Base-by-base conservation (phyloP, 1,140 invertebrate genomes). In the Ectropis grisescens region DNA sequence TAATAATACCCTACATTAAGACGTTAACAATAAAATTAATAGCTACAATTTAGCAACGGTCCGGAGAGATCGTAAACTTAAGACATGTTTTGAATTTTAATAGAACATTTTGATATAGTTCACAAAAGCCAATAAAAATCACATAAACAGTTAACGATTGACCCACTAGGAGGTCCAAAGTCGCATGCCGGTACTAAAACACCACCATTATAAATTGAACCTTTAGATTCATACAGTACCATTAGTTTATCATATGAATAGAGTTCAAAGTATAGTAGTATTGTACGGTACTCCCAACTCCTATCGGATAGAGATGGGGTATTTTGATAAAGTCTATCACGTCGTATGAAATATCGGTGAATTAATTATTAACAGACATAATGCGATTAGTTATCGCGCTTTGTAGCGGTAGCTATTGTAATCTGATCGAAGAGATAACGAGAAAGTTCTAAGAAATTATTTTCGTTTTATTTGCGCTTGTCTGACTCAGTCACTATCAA, bases 311-410 rank as follows among this genome's bases (percentile, higher is more conserved):
- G 32, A 48, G 60, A 61, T 65, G 35, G 35, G 50, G 40, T 42
- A 26, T 34, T 19, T 13, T 54, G 61, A 65, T 66, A 58, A 56
- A 29, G 58, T 61, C 58, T 29, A 55, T 65, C 52, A 57, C 24
- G 33, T 31, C 42, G 45, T 47, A 56, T 46, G 50, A 53, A 58
- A 65, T 56, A 50, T 65, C 50, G 35, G 41, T 45, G 50, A 58
- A 58, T 61, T 65, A 65, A 65, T 65, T 65, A 65, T 52, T 53
- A 47, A 57, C 38, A 49, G 37, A 48, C 44, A 34, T 62, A 62
- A 62, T 62, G 47, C 49, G 58, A 62, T 62, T 58, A 62, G 48
- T 50, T 62, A 58, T 58, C 55, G 45, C 29, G 38, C 42, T 36
- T 48, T 46, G 41, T 41, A 32, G 46, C 51, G 37, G 47, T 51